A percentile compares a stretch with the other conserved stretches of the same genome.
Evolutionary conservation across 2,797 vertebrate species (phyloP).

Genomic region (Scomberomorus guttatus): DNA sequence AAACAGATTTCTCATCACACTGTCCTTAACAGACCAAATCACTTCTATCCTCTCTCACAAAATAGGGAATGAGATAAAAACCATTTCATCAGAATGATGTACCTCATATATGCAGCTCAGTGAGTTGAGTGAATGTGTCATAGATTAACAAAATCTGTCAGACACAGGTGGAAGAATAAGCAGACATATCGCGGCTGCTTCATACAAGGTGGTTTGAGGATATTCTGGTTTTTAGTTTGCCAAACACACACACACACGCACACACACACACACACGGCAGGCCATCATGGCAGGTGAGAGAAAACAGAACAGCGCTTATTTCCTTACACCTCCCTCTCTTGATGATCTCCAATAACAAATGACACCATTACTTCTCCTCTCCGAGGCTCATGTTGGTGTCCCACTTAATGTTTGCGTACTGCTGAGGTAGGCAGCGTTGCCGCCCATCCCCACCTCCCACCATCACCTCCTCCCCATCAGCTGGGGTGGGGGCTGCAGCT

Average conservation of each 20-base stretch:
- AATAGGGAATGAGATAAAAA: not conserved
- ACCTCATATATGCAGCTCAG: constrained; percentile 18
- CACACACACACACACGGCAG: not conserved
- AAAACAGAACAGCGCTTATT: constrained; percentile 43
- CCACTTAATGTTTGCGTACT: constrained; percentile 77
- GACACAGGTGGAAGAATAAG: not conserved
- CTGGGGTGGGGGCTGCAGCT: not conserved
- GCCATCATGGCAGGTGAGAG: constrained; percentile 27
- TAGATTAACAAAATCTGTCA: not conserved
- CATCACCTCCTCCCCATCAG: not conserved
- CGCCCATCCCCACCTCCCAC: constrained; percentile 8
- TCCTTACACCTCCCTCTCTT: constrained; percentile 31
- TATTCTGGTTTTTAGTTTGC: constrained; percentile 16
- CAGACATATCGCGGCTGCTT: not conserved
- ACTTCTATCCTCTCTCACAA: not conserved
- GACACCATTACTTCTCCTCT: constrained; percentile 74
- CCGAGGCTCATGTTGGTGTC: constrained; percentile 63
- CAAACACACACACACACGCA: not conserved
- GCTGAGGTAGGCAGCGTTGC: constrained; percentile 75
- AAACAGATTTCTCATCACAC: not conserved
- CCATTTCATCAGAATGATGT: not conserved
- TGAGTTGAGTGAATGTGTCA: not conserved
- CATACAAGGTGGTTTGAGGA: not conserved
- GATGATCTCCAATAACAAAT: constrained; percentile 73
- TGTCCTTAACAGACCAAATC: not conserved